Evolutionary conservation across 2,797 vertebrate species (phyloP), one percentile per base, ranked within the genome.

Genomic region (Sternarchorhynchus goeldii): DNA sequence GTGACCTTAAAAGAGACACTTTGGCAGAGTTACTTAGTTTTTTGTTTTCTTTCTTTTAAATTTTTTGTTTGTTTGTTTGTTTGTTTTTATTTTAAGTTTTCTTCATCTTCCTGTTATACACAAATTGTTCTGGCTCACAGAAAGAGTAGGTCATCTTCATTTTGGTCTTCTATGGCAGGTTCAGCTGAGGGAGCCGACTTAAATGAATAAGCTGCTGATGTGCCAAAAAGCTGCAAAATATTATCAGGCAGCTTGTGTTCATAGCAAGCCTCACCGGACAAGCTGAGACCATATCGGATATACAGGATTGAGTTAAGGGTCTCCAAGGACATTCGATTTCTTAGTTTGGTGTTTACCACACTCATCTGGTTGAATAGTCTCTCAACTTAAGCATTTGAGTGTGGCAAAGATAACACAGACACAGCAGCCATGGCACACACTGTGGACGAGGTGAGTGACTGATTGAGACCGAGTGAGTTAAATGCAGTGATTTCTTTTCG

Each of bases 191-290:
- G 58, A 67, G 62, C 4, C 25, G 45, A 75, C 66, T 81, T 82
- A 45, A 81, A 84, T 41, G 66, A 85, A 25, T 82, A 78, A 39
- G 70, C 75, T 34, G 62, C 75, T 77, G 69, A 66, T 39, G 76
- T 82, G 53, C 75, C 81, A 79, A 85, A 82, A 66, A 75, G 68
- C 72, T 81, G 72, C 71, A 85, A 69, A 73, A 85, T 82, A 21
- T 76, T 34, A 75, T 81, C 71, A 79, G 84, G 75, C 59, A 82
- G 77, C 50, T 83, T 16, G 73, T 84, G 77, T 45, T 85, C 60
- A 78, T 78, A 77, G 76, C 81, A 81, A 68, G 83, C 68, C 50
- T 86, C 83, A 71, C 75, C 78, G 79, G 72, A 74, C 69, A 82
- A 45, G 78, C 65, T 86, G 69, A 85, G 69, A 6, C 82, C 81